These are phyloP conservation scores for Candidula unifasciata DNA, from an alignment of 2,888 invertebrate species.

Conservation along the genomic window DNA sequence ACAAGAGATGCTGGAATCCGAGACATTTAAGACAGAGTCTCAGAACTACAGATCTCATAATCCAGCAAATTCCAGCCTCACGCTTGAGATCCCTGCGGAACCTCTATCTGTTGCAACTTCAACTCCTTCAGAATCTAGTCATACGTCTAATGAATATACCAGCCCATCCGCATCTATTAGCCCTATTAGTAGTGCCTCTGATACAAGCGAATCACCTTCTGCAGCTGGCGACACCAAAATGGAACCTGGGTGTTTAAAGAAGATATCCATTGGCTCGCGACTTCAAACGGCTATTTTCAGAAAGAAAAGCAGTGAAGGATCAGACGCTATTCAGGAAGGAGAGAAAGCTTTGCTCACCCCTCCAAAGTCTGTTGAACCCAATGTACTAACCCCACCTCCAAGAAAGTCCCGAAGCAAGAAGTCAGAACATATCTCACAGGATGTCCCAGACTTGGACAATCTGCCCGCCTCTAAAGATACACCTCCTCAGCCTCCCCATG, in stretches of 20 bases:
- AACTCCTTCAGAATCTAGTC: conserved; percentile 23
- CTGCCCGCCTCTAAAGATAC: background rate
- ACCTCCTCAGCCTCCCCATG: background rate
- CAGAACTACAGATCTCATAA: background rate
- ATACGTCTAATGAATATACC: background rate
- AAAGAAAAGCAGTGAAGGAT: conserved; percentile 50
- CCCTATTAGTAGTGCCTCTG: background rate
- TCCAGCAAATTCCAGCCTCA: background rate
- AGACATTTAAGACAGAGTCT: background rate
- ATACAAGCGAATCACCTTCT: background rate
- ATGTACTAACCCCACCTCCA: conserved; percentile 49
- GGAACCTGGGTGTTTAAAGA: conserved; percentile 46
- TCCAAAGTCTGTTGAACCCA: conserved; percentile 41
- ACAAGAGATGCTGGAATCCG: background rate
- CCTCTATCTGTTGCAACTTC: background rate
- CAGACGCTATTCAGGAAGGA: conserved; percentile 40
- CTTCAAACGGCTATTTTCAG: conserved; percentile 54
- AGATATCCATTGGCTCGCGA: conserved; percentile 52
- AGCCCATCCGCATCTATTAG: background rate
- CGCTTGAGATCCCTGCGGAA: background rate
- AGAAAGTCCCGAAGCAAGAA: conserved; percentile 32
- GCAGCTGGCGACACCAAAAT: conserved; percentile 27
- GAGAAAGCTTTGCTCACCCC: conserved; percentile 39
- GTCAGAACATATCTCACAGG: conserved; percentile 30
- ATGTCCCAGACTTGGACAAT: background rate